A percentile compares a stretch with the other conserved stretches of the same genome.
phyloP scores from a whole-genome alignment of 2,113 vertebrate genomes.

The Nothobranchius furzeri region DNA sequence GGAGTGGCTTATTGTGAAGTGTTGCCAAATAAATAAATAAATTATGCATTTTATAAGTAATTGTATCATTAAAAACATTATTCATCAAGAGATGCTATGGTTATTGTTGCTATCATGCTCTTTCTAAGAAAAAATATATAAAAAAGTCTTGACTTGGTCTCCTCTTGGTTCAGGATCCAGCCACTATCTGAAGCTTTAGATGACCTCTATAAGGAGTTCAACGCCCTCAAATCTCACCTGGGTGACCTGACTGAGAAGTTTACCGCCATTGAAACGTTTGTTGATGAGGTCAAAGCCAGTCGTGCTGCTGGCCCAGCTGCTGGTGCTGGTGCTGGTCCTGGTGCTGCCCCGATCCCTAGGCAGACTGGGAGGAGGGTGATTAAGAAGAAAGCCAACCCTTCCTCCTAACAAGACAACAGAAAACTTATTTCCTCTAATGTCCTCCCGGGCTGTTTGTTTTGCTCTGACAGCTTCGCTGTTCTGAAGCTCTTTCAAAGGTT shows the following conservation, averaged over 20 bases:
- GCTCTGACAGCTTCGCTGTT: background rate
- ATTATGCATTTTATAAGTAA: too few species aligned
- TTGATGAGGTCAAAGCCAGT: conserved; percentile 76
- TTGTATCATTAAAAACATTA: too few species aligned
- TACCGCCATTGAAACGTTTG: conserved; percentile 70
- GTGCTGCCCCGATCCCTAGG: background rate
- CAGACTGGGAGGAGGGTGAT: conserved; percentile 57
- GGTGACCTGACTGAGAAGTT: conserved; percentile 81
- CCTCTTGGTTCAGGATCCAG: conserved; percentile 69
- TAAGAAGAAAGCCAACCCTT: conserved; percentile 55
- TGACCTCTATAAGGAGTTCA: conserved; percentile 84
- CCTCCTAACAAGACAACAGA: conserved; percentile 5
- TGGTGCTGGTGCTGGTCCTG: accelerated
- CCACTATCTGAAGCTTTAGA: conserved; percentile 80
- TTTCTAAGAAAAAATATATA: too few species aligned
- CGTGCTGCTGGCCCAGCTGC: background rate
- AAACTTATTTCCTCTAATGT: background rate
- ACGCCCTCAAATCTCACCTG: conserved; percentile 79
- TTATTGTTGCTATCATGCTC: too few species aligned
- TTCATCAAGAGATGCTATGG: too few species aligned
- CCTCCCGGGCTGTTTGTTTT: conserved; percentile 7
- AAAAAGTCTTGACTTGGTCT: background rate
- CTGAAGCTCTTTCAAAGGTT: too few species aligned
- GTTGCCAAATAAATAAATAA: too few species aligned
- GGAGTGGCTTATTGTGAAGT: too few species aligned